Evolutionary conservation across 2,113 vertebrate genomes (phyloP).

Genomic region (Formicarius rufipectus): DNA sequence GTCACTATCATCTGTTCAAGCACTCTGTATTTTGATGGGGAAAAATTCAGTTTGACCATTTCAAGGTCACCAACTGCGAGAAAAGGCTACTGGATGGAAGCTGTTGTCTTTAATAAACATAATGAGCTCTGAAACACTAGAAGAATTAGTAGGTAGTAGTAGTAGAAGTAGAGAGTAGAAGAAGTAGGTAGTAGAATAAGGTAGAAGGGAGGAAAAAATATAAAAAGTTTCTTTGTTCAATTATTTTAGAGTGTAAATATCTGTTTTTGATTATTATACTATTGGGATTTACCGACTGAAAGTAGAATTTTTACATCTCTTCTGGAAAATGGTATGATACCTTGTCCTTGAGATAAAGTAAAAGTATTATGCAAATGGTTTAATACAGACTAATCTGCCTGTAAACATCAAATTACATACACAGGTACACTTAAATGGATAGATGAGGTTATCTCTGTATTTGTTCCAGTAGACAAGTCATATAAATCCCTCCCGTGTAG

Average conservation of each 20-base stretch:
- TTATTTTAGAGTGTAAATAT: background rate
- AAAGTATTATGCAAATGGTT: background rate
- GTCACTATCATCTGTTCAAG: constrained; percentile 9
- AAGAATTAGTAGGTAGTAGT: no score
- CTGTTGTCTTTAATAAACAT: constrained; percentile 7
- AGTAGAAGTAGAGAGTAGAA: no score
- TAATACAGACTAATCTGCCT: background rate
- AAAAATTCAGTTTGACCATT: constrained; percentile 16
- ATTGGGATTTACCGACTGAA: background rate
- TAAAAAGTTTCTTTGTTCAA: background rate
- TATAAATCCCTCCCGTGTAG: background rate
- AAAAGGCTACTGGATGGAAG: constrained; percentile 3
- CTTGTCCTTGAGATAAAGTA: background rate
- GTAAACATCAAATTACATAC: background rate
- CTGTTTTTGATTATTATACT: background rate
- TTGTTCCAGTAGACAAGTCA: background rate
- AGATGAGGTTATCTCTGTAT: background rate
- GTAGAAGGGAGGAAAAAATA: background rate
- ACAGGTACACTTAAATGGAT: background rate
- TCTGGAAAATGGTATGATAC: background rate
- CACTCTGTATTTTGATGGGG: background rate
- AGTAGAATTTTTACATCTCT: background rate
- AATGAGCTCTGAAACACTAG: constrained; percentile 10
- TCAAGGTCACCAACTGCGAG: constrained; percentile 36
- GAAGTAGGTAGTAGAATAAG: no score